phyloP scores from a whole-genome alignment of 1,140 invertebrate genomes.

The Platorchestia sp. region DNA sequence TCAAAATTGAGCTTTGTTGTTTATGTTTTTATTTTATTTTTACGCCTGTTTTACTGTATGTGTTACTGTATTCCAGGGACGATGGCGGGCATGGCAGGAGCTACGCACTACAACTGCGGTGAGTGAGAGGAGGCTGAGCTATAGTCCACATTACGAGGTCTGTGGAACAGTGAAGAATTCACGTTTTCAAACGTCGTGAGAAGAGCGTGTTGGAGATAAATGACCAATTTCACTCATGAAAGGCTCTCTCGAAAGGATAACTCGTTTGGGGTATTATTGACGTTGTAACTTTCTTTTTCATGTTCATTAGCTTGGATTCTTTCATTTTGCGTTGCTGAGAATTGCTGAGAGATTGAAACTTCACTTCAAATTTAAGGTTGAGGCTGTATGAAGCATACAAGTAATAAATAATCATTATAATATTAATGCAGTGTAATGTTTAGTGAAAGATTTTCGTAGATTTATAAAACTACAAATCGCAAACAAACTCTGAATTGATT shows the following conservation, averaged over 20 bases:
- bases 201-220: neutral
- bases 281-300: neutral
- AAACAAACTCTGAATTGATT: too few species aligned
- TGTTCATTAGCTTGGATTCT: neutral
- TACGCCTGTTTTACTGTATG: neutral
- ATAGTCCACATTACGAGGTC: too few species aligned
- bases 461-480: too few species aligned
- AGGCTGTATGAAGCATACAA: too few species aligned
- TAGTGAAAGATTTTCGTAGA: too few species aligned
- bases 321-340: neutral
- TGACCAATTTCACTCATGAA: neutral
- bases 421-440: too few species aligned
- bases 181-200: neutral
- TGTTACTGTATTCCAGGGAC: constrained; percentile 77
- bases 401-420: too few species aligned
- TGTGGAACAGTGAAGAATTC: neutral
- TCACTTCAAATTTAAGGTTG: too few species aligned
- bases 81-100: constrained; percentile 83
- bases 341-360: too few species aligned
- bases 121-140: too few species aligned
- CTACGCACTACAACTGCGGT: constrained; percentile 87
- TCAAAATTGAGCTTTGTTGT: neutral
- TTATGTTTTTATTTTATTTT: neutral
- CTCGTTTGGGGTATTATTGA: neutral
- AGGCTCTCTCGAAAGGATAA: neutral